Evolutionary conservation across 1,140 invertebrate genomes (phyloP).

Genomic region (Triops longicaudatus): DNA sequence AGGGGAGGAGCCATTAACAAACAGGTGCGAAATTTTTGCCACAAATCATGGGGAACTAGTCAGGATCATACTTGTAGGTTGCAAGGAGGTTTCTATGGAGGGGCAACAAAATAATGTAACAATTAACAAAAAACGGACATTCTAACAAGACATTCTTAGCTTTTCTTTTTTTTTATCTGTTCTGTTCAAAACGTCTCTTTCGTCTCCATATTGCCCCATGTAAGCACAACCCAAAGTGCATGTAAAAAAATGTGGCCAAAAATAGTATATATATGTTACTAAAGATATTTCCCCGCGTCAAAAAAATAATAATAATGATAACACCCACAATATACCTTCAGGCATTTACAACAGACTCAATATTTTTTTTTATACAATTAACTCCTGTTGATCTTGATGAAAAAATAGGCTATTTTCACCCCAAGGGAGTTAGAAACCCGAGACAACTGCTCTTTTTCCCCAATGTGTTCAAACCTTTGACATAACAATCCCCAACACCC

Average conservation of each 20-base stretch:
- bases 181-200: not conserved
- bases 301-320: not conserved
- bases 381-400: not conserved
- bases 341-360: not conserved
- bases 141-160: not conserved
- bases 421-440: not conserved
- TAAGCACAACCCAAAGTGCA: conserved; percentile 10
- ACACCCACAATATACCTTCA: not conserved
- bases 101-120: not conserved
- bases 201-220: not conserved
- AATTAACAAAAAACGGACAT: conserved; percentile 1
- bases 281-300: not conserved
- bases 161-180: not conserved
- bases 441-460: not conserved
- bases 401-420: not conserved
- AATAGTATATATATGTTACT: not conserved
- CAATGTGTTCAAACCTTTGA: not conserved
- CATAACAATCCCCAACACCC: not conserved
- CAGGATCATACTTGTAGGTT: not conserved
- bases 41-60: not conserved
- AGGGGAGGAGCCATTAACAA: not conserved
- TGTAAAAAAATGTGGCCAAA: not conserved
- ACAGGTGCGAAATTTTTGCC: not conserved
- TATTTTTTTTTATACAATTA: not conserved
- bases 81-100: not conserved